These are phyloP conservation scores for Epistrophe grossulariae DNA, from an alignment of 2,888 invertebrate genomes.

Conservation along the genomic window DNA sequence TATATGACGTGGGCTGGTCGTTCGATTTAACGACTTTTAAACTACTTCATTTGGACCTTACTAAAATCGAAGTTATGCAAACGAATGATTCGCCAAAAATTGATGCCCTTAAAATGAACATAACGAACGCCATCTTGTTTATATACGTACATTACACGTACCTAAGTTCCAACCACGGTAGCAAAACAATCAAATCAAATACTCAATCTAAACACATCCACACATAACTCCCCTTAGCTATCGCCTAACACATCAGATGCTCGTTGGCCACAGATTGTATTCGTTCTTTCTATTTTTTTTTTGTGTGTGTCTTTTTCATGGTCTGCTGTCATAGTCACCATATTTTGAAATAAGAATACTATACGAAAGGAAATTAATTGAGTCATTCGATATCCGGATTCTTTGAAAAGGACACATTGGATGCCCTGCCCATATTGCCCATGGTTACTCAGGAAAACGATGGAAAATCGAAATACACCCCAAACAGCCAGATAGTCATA, in stretches of 20 bases:
- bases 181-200: neutral
- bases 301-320: neutral
- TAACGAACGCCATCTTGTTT: too few species aligned
- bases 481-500: neutral
- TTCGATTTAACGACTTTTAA: too few species aligned
- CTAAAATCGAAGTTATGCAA: too few species aligned
- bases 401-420: constrained; percentile 12
- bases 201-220: neutral
- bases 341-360: constrained; percentile 31
- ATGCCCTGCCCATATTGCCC: neutral
- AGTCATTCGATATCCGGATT: constrained; percentile 59
- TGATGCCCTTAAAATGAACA: too few species aligned
- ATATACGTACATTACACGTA: too few species aligned
- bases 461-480: neutral
- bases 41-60: too few species aligned
- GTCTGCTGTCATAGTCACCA: constrained; percentile 20
- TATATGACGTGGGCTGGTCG: too few species aligned
- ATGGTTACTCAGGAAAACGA: constrained; percentile 27
- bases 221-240: neutral
- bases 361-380: constrained; percentile 62
- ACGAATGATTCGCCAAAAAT: too few species aligned
- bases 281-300: too few species aligned
- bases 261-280: neutral
- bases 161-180: too few species aligned
- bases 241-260: neutral